Percentiles rank a stretch among this genome's conserved stretches.
Evolutionary conservation across 2,113 vertebrate species (phyloP).

Genomic region (Rhinopomastus cyanomelas): DNA sequence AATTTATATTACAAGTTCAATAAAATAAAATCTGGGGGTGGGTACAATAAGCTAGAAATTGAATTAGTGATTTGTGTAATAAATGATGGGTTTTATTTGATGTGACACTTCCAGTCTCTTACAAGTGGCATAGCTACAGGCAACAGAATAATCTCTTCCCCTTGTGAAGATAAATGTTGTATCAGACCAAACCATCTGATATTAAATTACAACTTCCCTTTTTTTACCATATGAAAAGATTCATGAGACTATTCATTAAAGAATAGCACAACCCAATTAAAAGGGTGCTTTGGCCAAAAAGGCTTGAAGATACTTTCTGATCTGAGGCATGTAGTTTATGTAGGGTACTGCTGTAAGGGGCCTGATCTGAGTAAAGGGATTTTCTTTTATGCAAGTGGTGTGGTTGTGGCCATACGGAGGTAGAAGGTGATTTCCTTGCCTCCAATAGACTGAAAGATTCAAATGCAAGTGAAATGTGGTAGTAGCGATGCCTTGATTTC

Average conservation of each 20-base stretch:
- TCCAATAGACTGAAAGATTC: not conserved
- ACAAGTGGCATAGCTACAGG: conserved; percentile 44
- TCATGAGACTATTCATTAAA: not conserved
- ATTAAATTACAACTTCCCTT: conserved; percentile 22
- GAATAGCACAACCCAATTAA: conserved; percentile 23
- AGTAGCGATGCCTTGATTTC: not conserved
- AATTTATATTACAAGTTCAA: conserved; percentile 25
- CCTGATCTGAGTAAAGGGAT: not conserved
- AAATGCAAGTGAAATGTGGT: not conserved
- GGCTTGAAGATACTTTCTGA: not conserved
- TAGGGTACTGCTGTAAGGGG: not conserved
- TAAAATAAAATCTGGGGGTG: conserved; percentile 26
- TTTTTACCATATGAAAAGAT: conserved; percentile 10
- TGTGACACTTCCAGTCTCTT: conserved; percentile 43
- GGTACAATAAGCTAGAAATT: conserved; percentile 43
- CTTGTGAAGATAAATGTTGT: conserved; percentile 31
- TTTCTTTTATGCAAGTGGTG: not conserved
- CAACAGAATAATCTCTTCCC: conserved; percentile 34
- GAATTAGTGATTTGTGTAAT: conserved; percentile 46
- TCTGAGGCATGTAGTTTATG: not conserved
- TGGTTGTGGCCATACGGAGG: not conserved
- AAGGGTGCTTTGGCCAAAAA: not conserved
- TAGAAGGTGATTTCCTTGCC: not conserved
- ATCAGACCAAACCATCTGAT: conserved; percentile 24
- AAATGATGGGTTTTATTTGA: conserved; percentile 53